phyloP scores from a whole-genome alignment of 1,140 invertebrate genomes.

The Ruditapes philippinarum region DNA sequence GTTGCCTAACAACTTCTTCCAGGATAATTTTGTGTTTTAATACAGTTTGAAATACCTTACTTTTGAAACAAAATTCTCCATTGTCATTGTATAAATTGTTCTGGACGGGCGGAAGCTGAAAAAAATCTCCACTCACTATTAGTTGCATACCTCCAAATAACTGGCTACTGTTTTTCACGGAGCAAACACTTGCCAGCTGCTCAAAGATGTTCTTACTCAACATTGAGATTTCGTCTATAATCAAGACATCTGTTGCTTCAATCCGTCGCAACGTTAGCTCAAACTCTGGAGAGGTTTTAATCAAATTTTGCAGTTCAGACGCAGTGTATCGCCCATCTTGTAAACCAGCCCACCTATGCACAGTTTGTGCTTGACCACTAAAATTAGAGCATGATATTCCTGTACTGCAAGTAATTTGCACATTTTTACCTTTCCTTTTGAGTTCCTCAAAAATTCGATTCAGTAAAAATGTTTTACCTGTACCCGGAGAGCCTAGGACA shows the following conservation, averaged over 20 bases:
- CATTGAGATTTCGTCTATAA: background rate
- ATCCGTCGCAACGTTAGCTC: background rate
- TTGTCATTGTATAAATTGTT: no score
- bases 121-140: no score
- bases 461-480: background rate
- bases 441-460: background rate
- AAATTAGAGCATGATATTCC: background rate
- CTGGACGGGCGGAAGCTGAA: no score
- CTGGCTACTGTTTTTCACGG: background rate
- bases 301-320: background rate
- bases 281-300: background rate
- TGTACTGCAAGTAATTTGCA: background rate
- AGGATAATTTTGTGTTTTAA: no score
- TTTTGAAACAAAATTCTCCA: no score
- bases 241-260: background rate
- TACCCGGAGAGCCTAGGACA: background rate
- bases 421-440: background rate
- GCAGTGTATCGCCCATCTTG: background rate
- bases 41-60: no score
- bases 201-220: background rate
- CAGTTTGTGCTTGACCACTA: background rate
- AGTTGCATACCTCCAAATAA: no score
- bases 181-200: background rate
- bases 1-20: no score
- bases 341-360: background rate